Percentiles rank a stretch among this genome's conserved stretches.
These are phyloP conservation scores for Rallus limicola DNA, from an alignment of 2,113 vertebrate species.

Conservation along the genomic window DNA sequence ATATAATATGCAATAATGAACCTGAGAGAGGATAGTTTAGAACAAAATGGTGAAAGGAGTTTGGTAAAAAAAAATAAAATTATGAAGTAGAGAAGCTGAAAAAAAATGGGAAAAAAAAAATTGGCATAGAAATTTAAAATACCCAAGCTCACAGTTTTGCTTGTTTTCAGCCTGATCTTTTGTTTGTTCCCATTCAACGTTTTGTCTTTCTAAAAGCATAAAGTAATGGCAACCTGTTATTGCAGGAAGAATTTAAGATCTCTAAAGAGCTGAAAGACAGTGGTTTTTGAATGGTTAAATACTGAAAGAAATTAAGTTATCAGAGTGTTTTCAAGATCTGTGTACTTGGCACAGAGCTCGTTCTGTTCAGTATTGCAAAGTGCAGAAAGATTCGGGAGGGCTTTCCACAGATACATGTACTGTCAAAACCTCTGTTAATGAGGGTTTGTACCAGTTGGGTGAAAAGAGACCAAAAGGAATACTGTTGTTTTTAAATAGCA, in stretches of 20 bases:
- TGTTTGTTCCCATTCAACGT: not conserved
- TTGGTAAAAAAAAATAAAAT: not conserved
- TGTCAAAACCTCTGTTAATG: not conserved
- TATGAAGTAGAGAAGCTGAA: not conserved
- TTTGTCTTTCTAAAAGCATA: not conserved
- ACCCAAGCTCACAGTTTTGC: not conserved
- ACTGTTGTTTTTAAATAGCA: not conserved
- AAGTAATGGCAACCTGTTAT: not conserved
- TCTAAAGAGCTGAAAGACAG: not conserved
- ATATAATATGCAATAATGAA: not conserved
- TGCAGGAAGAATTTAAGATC: not conserved
- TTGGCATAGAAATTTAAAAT: not conserved
- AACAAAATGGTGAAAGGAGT: not conserved
- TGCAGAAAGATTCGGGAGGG: not conserved
- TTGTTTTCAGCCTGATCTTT: not conserved
- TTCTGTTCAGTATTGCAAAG: not conserved
- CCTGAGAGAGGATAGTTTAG: not conserved
- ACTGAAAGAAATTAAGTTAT: not conserved
- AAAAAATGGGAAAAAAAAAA: not conserved
- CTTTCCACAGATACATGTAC: not conserved
- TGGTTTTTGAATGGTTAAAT: not conserved
- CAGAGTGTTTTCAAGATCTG: not conserved
- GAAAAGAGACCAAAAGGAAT: not conserved
- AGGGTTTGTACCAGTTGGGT: not conserved
- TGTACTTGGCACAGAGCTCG: not conserved